Evolutionary conservation across 2,888 invertebrate species (phyloP), one percentile per base, ranked within the genome.

Genomic region (Melieria crassipennis): DNA sequence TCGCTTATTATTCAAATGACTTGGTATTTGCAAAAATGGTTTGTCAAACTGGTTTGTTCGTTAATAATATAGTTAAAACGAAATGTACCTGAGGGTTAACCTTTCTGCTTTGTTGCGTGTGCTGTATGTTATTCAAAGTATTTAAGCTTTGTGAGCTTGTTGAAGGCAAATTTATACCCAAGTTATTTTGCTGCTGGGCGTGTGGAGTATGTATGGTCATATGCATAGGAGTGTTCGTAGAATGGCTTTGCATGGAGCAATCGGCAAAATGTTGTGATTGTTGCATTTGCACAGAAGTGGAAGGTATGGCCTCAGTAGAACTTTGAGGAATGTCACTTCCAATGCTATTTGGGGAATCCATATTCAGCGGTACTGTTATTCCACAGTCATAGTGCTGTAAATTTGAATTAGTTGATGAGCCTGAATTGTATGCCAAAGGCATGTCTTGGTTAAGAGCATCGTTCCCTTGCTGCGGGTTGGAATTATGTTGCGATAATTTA

Each of bases 291-390:
- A 89, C 89, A 63, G 90, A 90, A 0, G 90, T 89, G 5, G 91
- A 89, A n/a, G 89, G 87, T 5, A 87, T 87, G 50, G 88, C 88
- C 77, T 92, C 92, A 0, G 91, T 90, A 0, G 92, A 89, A 81
- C 90, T 91, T 78, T 94, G 94, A 7, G 93, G 92, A 87, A 96
- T 90, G 84, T 96, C 95, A 62, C 93, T 94, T 1, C 94, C 92
- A 77, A 96, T 95, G 56, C 95, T 94, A 0, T 94, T 92, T 0
- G 97, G 96, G 0, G 96, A 96, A 84, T 96, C 96, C 75, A 97
- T 87, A 0, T 94, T 95, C 71, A 96, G 86, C 82, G 94, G 94
- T 71, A 95, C 94, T 84, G 95, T 96, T 73, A 96, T 86, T 78
- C 96, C 95, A 79, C 94, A 94, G 70, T 93, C 92, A 80, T 94